Evolutionary conservation across 1,140 invertebrate genomes (phyloP).

Genomic region (Caerostris darwini): DNA sequence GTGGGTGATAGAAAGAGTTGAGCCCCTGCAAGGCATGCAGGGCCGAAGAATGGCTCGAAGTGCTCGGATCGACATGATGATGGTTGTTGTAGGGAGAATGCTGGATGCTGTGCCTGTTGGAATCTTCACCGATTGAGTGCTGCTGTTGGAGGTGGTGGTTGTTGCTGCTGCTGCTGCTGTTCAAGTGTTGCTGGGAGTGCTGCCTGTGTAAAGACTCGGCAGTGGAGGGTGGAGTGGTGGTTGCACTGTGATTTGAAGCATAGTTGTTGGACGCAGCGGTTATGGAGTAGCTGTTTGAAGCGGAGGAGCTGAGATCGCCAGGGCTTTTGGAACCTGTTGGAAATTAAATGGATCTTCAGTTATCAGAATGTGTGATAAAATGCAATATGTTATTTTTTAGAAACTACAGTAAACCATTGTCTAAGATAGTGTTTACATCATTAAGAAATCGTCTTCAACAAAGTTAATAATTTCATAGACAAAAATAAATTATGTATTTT

Average conservation of each 20-base stretch:
- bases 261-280: conserved; percentile 57
- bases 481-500: too few species aligned
- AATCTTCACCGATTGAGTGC: background rate
- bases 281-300: conserved; percentile 32
- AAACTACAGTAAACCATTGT: too few species aligned
- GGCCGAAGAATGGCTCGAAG: conserved; percentile 53
- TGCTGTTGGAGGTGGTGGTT: conserved; percentile 53
- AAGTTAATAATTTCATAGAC: too few species aligned
- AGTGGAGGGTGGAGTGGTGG: conserved; percentile 13
- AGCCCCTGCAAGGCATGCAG: conserved; percentile 63
- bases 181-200: conserved; percentile 5
- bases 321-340: conserved; percentile 63
- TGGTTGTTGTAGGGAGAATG: conserved; percentile 67
- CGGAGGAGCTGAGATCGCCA: conserved; percentile 48
- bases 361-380: background rate
- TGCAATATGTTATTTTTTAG: too few species aligned
- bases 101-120: conserved; percentile 38
- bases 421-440: too few species aligned
- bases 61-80: conserved; percentile 25
- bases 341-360: background rate
- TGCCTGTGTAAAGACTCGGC: conserved; percentile 25
- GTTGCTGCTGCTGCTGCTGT: background rate
- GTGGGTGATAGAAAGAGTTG: conserved; percentile 70
- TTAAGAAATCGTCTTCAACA: too few species aligned
- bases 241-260: background rate